Evolutionary conservation across 2,113 vertebrate species (phyloP).

Genomic region (Chrysochloris asiatica): DNA sequence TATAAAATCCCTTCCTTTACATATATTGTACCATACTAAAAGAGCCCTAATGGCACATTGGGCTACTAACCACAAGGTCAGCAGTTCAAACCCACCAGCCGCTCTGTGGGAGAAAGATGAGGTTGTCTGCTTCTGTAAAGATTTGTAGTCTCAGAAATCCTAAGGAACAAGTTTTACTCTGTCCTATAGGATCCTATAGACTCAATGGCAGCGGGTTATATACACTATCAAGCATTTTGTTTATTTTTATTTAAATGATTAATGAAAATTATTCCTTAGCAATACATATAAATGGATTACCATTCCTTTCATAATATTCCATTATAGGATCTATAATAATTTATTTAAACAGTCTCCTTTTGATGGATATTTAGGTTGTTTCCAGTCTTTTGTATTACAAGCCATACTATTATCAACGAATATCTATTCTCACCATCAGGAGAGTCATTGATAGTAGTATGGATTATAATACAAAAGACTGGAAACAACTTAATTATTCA

Average conservation of each 20-base stretch:
- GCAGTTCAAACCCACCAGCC: too few species aligned
- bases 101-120: too few species aligned
- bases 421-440: too few species aligned
- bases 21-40: not conserved
- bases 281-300: not conserved
- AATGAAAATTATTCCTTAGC: not conserved
- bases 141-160: too few species aligned
- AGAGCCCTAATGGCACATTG: too few species aligned
- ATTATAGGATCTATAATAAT: not conserved
- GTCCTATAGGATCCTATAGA: too few species aligned
- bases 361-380: not conserved
- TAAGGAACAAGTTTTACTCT: too few species aligned
- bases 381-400: conserved; percentile 20
- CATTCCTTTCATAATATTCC: conserved; percentile 17
- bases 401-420: not conserved
- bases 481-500: too few species aligned
- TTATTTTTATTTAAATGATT: conserved; percentile 23
- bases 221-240: not conserved
- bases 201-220: not conserved
- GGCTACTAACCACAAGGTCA: too few species aligned
- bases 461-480: too few species aligned
- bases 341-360: not conserved
- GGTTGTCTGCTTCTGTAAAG: too few species aligned
- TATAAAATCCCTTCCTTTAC: not conserved
- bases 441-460: too few species aligned